Base-by-base conservation (phyloP, 2,797 vertebrate species). In the Pantherophis alleghaniensis region DNA sequence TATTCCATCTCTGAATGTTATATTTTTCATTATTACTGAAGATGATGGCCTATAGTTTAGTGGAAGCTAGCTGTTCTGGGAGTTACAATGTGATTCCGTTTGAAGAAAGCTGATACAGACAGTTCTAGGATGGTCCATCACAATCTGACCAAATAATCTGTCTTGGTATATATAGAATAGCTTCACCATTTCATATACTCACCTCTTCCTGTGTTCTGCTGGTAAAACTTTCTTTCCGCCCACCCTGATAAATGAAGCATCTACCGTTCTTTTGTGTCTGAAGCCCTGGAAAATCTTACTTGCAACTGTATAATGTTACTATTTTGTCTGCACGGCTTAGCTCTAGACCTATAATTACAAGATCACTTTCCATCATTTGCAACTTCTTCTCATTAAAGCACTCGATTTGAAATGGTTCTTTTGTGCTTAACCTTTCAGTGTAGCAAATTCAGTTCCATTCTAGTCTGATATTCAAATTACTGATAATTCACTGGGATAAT, bases 321-420 rank as follows among this genome's bases (percentile, higher is more conserved):
- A 94, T 18, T 55, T 87, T 9, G 89, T 91, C 22, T 61, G 5
- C 87, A 51, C 18, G 59, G 63, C 28, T 59, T 7, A 95, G 11
- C 53, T 42, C 61, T 24, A 28, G 87, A 74, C 26, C 2, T 56
- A 55, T 53, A 86, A 61, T 89, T 91, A 89, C 92, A 94, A 86
- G 61, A 61, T 90, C 92, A 60, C 2, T 60, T 87, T n/a, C 37
- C 13, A 66, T 87, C 88, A 93, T 18, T 86, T 79, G 90, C 83
- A 93, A 32, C 92, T 88, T 87, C 61, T 89, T 93, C 0, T 11
- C 59, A 61, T 55, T 47, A 42, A 1, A 12, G 69, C n/a, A 59
- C 61, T 24, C 57, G 7, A 53, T 94, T 94, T 95, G 90, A 94
- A 57, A 88, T 92, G 79, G 5, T 92, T 74, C 74, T 94, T 90